Base-by-base conservation (phyloP, 2,113 vertebrate genomes). In the Chlorocebus sabaeus region DNA sequence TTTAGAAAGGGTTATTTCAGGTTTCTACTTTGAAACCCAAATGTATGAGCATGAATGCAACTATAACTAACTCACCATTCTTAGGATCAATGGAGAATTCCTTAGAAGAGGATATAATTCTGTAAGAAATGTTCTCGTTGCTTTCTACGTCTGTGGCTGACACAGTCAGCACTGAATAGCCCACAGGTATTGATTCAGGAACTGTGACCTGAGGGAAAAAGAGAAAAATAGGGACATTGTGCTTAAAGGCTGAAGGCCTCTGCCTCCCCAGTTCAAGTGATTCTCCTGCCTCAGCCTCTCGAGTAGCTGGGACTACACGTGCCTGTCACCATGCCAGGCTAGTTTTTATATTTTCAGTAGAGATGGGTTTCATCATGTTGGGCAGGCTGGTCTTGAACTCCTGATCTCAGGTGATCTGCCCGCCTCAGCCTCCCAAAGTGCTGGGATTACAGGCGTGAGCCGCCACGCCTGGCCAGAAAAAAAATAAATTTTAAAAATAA, bases 71-170 rank as follows among this genome's bases (percentile, higher is more conserved):
- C 99, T 99, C 98, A 99, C 99, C 99, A 95, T 99, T 99, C 90
- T 98, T 87, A 70, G 98, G 97, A 97, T 99, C 98, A 81, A 99
- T 99, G 92, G 98, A 98, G 96, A 99, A 99, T 52, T 98, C 98
- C 89, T 98, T 98, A 64, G 98, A 95, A 79, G 99, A 98, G 30
- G 99, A 98, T 25, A 99, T 97, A 48, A 99, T 99, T 97, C 98
- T 99, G 97, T 99, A 99, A 80, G 98, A 98, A 98, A 99, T 94
- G 45, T 98, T 97, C 73, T 99, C 98, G 43, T 99, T 99, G 73
- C 95, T 96, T 52, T 98, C 99, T 0, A 98, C 98, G 96, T 99
- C 99, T 2, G 96, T 98, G 73, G 99, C 99, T n/a, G 98, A 98
- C 72, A 99, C 98, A 0, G 99, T 98, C 96, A 99, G 87, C 93